phyloP scores from a whole-genome alignment of 2,888 invertebrate genomes.

The Anticlea derivata region DNA sequence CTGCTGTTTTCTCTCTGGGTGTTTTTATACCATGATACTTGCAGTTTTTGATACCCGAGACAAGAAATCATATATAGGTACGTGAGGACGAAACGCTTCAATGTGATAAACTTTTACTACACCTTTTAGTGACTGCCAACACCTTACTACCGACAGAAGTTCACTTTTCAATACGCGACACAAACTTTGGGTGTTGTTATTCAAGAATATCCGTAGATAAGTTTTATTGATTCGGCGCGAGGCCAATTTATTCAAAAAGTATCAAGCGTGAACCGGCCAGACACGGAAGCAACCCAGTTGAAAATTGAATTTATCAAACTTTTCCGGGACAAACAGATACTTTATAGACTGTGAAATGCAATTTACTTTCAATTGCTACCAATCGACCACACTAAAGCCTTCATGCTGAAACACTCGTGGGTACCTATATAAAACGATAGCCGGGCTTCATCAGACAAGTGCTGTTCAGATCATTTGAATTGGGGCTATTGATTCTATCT shows the following conservation, averaged over 20 bases:
- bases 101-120: no score
- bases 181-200: constrained; percentile 28
- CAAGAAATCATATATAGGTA: no score
- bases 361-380: constrained; percentile 74
- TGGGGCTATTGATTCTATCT: background rate
- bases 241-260: constrained; percentile 79
- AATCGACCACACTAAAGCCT: constrained; percentile 46
- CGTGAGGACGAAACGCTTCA: no score
- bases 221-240: constrained; percentile 65
- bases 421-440: constrained; percentile 12
- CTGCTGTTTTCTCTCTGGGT: no score
- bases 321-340: constrained; percentile 77
- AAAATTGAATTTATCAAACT: constrained; percentile 81
- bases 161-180: constrained; percentile 23
- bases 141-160: background rate
- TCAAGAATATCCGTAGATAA: constrained; percentile 23
- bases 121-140: background rate
- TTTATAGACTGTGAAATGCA: constrained; percentile 79
- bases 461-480: constrained; percentile 1
- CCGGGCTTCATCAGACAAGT: background rate
- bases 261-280: constrained; percentile 74
- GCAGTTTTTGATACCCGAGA: no score
- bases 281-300: constrained; percentile 72
- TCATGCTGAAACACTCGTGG: constrained; percentile 19
- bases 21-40: no score